Conservation (phyloP, 2,888 invertebrate species). For the Ernsta delagoae region DNA sequence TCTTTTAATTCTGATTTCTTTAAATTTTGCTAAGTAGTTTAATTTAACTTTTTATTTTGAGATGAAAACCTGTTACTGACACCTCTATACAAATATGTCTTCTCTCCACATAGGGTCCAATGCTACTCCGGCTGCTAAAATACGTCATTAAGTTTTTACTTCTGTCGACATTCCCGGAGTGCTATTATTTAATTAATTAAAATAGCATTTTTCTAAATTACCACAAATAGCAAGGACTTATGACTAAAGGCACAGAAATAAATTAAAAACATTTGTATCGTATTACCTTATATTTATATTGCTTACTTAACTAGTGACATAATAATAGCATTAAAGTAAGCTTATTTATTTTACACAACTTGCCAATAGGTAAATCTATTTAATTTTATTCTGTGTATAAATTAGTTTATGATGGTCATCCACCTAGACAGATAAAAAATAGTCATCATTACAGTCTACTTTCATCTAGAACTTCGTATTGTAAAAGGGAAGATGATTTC, state of each 20-base stretch:
- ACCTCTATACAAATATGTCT: too few species aligned
- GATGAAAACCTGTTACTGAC: too few species aligned
- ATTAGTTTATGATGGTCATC: slow-evolving; percentile 83
- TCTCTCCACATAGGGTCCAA: too few species aligned
- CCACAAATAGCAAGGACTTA: too few species aligned
- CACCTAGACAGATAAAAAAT: slow-evolving; percentile 84
- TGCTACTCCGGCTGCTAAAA: too few species aligned
- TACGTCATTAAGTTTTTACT: too few species aligned
- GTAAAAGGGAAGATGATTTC: slow-evolving; percentile 67
- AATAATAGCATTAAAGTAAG: slow-evolving; percentile 83
- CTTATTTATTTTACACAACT: slow-evolving; percentile 85
- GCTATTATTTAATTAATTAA: too few species aligned
- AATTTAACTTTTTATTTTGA: too few species aligned
- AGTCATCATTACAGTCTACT: slow-evolving; percentile 79
- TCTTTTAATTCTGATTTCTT: too few species aligned
- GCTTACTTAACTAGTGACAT: slow-evolving; percentile 85
- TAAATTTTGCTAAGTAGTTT: too few species aligned
- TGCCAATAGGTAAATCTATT: slow-evolving; percentile 82
- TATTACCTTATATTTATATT: slow-evolving; percentile 84
- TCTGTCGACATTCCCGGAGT: too few species aligned
- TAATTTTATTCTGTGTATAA: slow-evolving; percentile 78
- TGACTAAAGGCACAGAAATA: slow-evolving; percentile 40
- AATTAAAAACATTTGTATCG: slow-evolving; percentile 66
- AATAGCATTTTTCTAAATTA: too few species aligned
- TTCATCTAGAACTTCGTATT: slow-evolving; percentile 75